phyloP scores from a whole-genome alignment of 2,888 invertebrate genomes.

The Crematogaster levior region DNA sequence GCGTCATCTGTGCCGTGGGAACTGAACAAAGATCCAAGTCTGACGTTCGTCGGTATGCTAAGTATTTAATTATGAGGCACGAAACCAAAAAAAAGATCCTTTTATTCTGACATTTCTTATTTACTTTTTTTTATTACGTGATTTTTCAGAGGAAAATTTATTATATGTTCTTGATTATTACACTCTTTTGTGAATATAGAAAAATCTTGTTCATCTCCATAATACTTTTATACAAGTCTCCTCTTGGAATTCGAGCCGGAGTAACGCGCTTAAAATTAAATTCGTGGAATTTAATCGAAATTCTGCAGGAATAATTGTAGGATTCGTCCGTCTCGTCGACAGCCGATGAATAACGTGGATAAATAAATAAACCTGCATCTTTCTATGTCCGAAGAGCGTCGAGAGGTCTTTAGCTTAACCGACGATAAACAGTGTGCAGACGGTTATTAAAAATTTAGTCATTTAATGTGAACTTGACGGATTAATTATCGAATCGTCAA shows the following conservation, averaged over 20 bases:
- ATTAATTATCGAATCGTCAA: not conserved
- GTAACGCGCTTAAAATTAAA: not conserved
- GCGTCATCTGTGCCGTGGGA: not conserved
- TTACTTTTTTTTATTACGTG: not conserved
- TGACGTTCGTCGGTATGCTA: not conserved
- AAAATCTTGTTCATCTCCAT: not conserved
- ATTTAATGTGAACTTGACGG: not conserved
- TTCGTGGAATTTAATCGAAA: constrained; percentile 17
- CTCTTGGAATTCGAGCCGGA: not conserved
- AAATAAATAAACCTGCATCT: not conserved
- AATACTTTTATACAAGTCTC: not conserved
- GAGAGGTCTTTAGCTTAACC: not conserved
- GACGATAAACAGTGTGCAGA: not conserved
- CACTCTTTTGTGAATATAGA: not conserved
- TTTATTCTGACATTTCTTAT: not conserved
- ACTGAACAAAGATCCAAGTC: not conserved
- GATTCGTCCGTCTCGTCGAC: not conserved
- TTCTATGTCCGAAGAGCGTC: not conserved
- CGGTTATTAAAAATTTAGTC: not conserved
- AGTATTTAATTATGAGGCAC: not conserved
- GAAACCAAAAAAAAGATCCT: not conserved
- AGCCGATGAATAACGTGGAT: not conserved
- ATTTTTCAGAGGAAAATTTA: not conserved
- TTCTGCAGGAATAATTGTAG: not conserved
- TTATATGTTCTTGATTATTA: not conserved